Evolutionary conservation across 2,113 vertebrate species (phyloP).

Genomic region (Solea solea): DNA sequence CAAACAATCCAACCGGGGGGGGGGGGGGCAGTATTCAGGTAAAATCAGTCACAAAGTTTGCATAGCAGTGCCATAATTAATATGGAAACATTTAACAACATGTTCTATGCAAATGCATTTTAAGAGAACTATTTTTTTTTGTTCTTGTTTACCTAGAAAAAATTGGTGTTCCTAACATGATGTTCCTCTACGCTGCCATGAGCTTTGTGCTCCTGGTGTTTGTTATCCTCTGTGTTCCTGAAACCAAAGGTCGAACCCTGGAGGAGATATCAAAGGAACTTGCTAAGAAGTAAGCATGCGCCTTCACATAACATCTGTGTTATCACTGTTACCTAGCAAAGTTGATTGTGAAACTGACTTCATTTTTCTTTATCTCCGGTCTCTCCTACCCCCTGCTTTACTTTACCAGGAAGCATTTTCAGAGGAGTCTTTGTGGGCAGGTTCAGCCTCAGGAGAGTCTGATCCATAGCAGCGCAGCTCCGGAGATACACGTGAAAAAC

Average conservation of each 20-base stretch:
- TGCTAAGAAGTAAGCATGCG: conserved; percentile 86
- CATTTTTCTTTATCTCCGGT: not conserved
- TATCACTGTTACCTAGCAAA: not conserved
- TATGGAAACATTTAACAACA: too few species aligned
- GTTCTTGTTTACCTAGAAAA: conserved; percentile 80
- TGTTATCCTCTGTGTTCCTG: conserved; percentile 89
- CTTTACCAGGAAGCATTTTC: conserved; percentile 70
- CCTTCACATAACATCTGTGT: not conserved
- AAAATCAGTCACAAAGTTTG: not conserved
- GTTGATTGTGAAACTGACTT: not conserved
- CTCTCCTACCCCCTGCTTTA: not conserved
- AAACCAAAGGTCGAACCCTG: conserved; percentile 91
- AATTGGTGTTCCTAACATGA: conserved; percentile 89
- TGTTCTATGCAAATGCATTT: not conserved
- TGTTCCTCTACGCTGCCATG: conserved; percentile 90
- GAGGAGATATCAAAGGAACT: conserved; percentile 95
- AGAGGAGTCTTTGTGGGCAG: conserved; percentile 55
- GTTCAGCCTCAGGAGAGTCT: conserved; percentile 40
- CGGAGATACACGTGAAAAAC: not conserved
- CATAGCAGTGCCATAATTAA: not conserved
- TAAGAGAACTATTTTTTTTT: not conserved
- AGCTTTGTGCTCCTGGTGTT: conserved; percentile 89
- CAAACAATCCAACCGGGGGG: not conserved
- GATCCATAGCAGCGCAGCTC: conserved; percentile 10
- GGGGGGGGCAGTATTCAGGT: too few species aligned